Evolutionary conservation across 2,113 vertebrate genomes (phyloP).

Genomic region (Cichladusa arquata): DNA sequence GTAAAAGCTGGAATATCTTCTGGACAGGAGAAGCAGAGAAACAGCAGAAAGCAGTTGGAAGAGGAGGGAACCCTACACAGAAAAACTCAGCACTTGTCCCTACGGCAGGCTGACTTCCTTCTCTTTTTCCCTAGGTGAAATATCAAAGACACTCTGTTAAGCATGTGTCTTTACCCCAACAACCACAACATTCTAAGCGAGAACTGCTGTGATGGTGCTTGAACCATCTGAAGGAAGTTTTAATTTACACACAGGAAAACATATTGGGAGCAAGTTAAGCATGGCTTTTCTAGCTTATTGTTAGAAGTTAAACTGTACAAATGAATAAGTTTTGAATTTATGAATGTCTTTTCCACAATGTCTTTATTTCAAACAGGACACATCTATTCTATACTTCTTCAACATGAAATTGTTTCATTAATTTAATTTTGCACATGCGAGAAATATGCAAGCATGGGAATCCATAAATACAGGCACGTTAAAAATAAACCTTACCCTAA

Average conservation of each 20-base stretch:
- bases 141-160: not conserved
- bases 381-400: not conserved
- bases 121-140: not conserved
- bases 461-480: not conserved
- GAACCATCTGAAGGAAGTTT: not conserved
- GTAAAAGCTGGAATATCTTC: constrained; percentile 2
- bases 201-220: not conserved
- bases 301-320: not conserved
- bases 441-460: not conserved
- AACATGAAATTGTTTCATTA: not conserved
- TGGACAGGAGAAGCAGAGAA: not conserved
- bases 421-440: not conserved
- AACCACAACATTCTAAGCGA: not conserved
- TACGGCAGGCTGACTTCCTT: not conserved
- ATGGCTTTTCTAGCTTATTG: not conserved
- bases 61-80: accelerated
- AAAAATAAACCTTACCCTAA: constrained; percentile 31
- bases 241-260: not conserved
- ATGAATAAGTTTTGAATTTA: not conserved
- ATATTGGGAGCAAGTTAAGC: not conserved
- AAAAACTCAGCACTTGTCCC: not conserved
- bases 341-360: not conserved
- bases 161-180: accelerated
- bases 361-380: not conserved
- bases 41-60: not conserved